Base-by-base conservation (phyloP, 2,797 vertebrate species). In the Setipinna tenuifilis region DNA sequence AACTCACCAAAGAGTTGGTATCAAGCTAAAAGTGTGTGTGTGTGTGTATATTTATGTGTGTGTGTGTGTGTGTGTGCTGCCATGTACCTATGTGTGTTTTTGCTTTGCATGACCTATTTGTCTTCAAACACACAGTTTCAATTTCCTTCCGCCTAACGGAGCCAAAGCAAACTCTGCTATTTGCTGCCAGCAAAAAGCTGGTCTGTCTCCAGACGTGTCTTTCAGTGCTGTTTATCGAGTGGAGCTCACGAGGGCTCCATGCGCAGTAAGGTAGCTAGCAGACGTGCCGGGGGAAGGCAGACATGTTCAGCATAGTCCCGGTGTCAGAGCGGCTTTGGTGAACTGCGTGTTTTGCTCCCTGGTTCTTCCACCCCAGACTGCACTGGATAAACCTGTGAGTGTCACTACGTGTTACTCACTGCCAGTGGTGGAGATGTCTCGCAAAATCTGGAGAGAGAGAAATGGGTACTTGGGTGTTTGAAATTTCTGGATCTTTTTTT, bases 81-180 rank as follows among this genome's bases (percentile, higher is more conserved):
- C 65, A 35, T 25, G 14, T 35, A 48, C 46, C 46, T 48, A 35
- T 71, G 14, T 31, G 65, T 75, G 3, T 35, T 75, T 35, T 75
- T 35, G 28, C 19, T 75, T 21, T 9, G 28, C 17, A 28, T 75
- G 68, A 75, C 68, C 68, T 35, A 75, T 75, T 75, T 75, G 68
- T 75, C 31, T 75, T 75, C 68, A 75, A 75, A 75, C 68, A 41
- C 25, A 16, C 31, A 17, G 31, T 19, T 28, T 75, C 68, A 16
- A 9, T 75, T 75, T 75, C 14, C 68, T 28, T 75, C 31, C 19
- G 68, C 35, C 14, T 19, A 75, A 28, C 31, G 0, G 31, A 75
- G 68, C 68, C 68, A 75, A 75, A 75, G 68, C 16, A 41, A 75
- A 75, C 68, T 41, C 31, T 17, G 68, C 68, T 19, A 35, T 75